These are phyloP conservation scores for Sinhomidia bicolor DNA, from an alignment of 2,888 invertebrate species.

Conservation along the genomic window DNA sequence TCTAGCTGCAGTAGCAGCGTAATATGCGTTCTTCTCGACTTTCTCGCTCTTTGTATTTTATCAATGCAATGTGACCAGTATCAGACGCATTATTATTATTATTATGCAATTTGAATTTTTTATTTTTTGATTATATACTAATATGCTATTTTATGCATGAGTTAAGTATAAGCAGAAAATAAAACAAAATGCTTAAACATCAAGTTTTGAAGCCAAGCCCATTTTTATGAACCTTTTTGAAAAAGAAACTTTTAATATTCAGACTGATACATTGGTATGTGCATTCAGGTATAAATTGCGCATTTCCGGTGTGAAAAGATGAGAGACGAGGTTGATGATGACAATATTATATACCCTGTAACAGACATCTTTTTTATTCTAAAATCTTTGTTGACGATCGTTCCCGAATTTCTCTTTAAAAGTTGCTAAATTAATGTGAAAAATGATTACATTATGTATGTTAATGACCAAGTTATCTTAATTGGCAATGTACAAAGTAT, in stretches of 20 bases:
- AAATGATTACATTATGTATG: too few relatives aligned
- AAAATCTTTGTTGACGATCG: conserved; percentile 1
- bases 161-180: background rate
- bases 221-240: conserved; percentile 24
- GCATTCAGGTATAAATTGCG: background rate
- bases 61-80: conserved; percentile 43
- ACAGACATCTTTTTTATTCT: conserved; percentile 7
- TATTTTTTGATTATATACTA: background rate
- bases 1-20: too few relatives aligned
- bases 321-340: background rate
- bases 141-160: background rate
- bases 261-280: background rate
- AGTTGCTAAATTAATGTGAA: too few relatives aligned
- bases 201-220: conserved; percentile 46
- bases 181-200: background rate
- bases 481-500: too few relatives aligned
- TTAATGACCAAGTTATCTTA: too few relatives aligned
- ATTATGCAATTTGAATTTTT: conserved; percentile 11
- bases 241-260: background rate
- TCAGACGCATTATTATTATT: conserved; percentile 34
- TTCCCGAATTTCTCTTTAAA: conserved; percentile 11
- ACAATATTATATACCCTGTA: conserved; percentile 12
- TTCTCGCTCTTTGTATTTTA: conserved; percentile 33
- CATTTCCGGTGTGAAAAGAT: conserved; percentile 19
- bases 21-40: conserved; percentile 13